A percentile compares a stretch with the other conserved stretches of the same genome.
Conservation (phyloP, 2,113 vertebrate species). For the Hippocampus barbouri region DNA sequence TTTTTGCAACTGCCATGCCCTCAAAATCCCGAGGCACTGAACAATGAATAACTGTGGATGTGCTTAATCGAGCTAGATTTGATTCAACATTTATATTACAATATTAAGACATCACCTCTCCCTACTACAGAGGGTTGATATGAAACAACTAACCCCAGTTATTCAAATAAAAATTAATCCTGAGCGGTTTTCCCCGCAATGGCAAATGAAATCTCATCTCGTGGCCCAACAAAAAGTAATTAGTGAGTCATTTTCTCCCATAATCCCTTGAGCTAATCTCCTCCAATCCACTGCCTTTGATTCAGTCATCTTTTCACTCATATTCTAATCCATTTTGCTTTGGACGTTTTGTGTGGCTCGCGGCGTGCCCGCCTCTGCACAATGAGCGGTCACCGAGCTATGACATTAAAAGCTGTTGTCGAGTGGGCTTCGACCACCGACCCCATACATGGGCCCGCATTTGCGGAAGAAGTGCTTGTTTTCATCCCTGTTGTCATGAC, state of each 20-base stretch:
- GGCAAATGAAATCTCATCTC: not conserved
- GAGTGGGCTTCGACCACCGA: constrained; percentile 50
- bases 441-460: constrained; percentile 53
- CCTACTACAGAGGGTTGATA: not conserved
- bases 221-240: constrained; percentile 57
- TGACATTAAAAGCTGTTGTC: constrained; percentile 78
- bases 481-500: constrained; percentile 71
- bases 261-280: constrained; percentile 68
- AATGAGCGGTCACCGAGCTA: constrained; percentile 70
- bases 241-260: constrained; percentile 66
- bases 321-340: constrained; percentile 76
- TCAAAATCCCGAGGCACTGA: not conserved
- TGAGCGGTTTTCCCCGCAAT: not conserved
- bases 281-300: constrained; percentile 72
- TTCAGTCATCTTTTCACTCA: constrained; percentile 76
- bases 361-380: constrained; percentile 58
- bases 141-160: not conserved
- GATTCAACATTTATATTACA: not conserved
- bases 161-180: not conserved
- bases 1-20: not conserved
- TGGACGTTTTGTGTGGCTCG: constrained; percentile 72
- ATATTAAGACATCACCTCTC: not conserved
- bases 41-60: not conserved
- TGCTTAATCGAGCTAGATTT: not conserved
- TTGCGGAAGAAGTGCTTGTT: constrained; percentile 63